phyloP scores from a whole-genome alignment of 2,113 vertebrate species.

The Acrocephalus arundinaceus region DNA sequence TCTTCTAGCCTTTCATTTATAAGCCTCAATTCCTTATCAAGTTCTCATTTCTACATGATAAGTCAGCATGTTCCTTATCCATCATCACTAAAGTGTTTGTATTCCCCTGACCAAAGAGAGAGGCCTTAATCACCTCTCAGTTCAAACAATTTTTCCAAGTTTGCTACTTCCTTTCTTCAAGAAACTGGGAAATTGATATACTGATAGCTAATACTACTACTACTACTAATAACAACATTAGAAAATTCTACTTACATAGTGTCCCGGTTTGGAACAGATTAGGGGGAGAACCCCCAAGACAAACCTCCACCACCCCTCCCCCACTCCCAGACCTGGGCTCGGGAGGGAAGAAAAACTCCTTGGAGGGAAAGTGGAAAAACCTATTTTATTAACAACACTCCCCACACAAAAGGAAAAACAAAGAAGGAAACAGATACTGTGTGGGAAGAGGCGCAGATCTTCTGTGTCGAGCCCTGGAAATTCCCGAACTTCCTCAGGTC shows the following conservation, averaged over 20 bases:
- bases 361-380: no score
- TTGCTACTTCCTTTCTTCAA: not conserved
- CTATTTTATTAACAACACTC: no score
- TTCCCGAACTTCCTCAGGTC: no score
- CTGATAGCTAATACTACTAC: not conserved
- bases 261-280: no score
- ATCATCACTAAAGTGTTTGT: not conserved
- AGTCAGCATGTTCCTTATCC: not conserved
- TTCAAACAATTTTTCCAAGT: not conserved
- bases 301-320: no score
- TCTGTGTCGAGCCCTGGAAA: no score
- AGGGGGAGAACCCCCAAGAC: no score
- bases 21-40: not conserved
- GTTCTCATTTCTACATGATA: not conserved
- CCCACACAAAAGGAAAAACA: no score
- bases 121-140: not conserved
- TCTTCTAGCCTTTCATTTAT: not conserved
- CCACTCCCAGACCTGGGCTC: no score
- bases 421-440: no score
- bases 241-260: not conserved
- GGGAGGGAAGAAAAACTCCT: no score
- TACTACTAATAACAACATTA: not conserved
- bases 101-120: not conserved
- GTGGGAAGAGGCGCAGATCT: no score
- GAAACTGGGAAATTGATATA: not conserved